Conservation (phyloP, 2,888 invertebrate species). For the Dermolepida albohirtum region DNA sequence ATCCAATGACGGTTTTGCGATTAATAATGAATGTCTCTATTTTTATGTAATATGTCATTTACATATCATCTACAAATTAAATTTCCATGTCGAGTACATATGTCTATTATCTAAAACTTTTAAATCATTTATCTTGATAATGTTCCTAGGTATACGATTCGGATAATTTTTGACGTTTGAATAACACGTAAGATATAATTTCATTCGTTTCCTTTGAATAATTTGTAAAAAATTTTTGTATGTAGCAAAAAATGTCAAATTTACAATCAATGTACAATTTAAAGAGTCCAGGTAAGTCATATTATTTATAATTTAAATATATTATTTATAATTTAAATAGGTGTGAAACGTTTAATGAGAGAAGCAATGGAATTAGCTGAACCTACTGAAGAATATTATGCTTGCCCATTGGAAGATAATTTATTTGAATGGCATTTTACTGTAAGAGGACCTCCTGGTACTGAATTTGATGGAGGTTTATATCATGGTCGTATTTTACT, state of each 20-base stretch:
- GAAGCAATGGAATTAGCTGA: slow-evolving; percentile 89
- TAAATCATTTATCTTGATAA: no score
- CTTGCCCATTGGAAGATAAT: slow-evolving; percentile 93
- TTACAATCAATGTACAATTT: slow-evolving; percentile 71
- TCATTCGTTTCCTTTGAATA: no score
- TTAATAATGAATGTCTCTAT: no score
- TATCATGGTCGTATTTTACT: slow-evolving; percentile 93
- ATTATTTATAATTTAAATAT: neutral
- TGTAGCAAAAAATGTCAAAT: slow-evolving; percentile 58
- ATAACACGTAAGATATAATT: no score
- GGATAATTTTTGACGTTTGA: no score
- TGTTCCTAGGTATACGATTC: no score
- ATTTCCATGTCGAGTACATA: no score
- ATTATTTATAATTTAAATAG: slow-evolving; percentile 64
- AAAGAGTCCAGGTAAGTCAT: slow-evolving; percentile 70
- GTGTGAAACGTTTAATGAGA: slow-evolving; percentile 93
- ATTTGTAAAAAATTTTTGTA: slow-evolving; percentile 36
- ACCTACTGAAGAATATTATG: slow-evolving; percentile 90
- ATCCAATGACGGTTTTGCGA: no score
- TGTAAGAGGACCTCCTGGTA: slow-evolving; percentile 87
- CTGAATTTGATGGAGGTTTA: slow-evolving; percentile 90
- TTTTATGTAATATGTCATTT: no score
- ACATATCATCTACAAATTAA: no score
- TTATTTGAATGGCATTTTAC: slow-evolving; percentile 99
- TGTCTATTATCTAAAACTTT: no score